Conservation (phyloP, 2,888 invertebrate genomes). For the Embidobia sp. region DNA sequence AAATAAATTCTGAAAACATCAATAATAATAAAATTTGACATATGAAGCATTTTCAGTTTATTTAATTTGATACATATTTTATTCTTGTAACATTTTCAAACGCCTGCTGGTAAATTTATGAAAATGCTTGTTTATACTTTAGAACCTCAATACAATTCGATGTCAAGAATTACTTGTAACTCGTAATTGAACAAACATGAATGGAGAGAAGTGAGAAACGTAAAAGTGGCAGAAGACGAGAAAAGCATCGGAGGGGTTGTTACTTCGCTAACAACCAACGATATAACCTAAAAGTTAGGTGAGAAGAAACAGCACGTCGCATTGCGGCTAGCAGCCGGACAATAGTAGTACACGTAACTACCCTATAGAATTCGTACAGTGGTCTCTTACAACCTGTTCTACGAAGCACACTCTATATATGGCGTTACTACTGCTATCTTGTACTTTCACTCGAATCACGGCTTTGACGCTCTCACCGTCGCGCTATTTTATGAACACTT, state of each 20-base stretch:
- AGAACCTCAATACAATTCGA: too few relatives aligned
- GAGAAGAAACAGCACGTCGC: slow-evolving; percentile 70
- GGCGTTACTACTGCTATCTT: slow-evolving; percentile 36
- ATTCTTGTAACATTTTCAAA: too few relatives aligned
- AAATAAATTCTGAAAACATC: too few relatives aligned
- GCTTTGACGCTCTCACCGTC: slow-evolving; percentile 40
- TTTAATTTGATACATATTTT: too few relatives aligned
- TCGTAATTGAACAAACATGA: slow-evolving; percentile 3
- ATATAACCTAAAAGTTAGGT: slow-evolving; percentile 75
- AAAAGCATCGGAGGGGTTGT: slow-evolving; percentile 70
- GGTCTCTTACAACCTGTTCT: slow-evolving; percentile 66
- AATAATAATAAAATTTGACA: too few relatives aligned
- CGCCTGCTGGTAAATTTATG: too few relatives aligned
- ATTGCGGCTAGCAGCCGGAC: slow-evolving; percentile 72
- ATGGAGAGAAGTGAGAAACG: slow-evolving; percentile 1
- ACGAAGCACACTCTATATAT: slow-evolving; percentile 31
- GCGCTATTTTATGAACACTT: slow-evolving; percentile 33
- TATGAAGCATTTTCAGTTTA: too few relatives aligned
- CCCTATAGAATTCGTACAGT: slow-evolving; percentile 76
- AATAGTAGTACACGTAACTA: slow-evolving; percentile 74
- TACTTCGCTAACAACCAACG: slow-evolving; percentile 77
- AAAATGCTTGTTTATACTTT: too few relatives aligned
- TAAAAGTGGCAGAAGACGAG: slow-evolving; percentile 21
- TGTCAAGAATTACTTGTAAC: neutral
- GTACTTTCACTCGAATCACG: slow-evolving; percentile 40